A percentile compares a stretch with the other conserved stretches of the same genome.
These are phyloP conservation scores for Cotesia glomerata DNA, from an alignment of 1,140 invertebrate genomes.

Conservation along the genomic window DNA sequence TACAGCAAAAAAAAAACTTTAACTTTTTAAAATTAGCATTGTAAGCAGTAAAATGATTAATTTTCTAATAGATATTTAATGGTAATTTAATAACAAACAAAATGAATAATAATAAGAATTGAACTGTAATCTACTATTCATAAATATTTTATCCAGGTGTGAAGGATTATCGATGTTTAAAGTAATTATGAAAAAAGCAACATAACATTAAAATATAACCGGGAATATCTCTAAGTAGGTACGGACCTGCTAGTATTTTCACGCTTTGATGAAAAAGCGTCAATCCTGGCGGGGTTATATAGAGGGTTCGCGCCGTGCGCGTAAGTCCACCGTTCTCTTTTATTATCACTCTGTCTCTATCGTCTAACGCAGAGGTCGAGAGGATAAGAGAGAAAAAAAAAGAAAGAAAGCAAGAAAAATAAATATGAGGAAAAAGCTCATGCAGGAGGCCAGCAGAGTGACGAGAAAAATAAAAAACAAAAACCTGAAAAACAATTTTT, in stretches of 20 bases:
- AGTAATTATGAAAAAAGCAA: not conserved
- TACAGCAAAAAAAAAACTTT: no score
- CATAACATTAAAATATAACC: slow-evolving; percentile 15
- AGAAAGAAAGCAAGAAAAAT: slow-evolving; percentile 12
- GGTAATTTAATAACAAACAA: no score
- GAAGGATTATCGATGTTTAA: no score
- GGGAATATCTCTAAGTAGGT: slow-evolving; percentile 12
- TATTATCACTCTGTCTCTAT: not conserved
- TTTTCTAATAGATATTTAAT: no score
- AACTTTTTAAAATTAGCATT: no score
- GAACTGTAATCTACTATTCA: no score
- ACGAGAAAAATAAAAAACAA: slow-evolving; percentile 29
- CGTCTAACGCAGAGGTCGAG: not conserved
- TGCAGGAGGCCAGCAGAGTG: not conserved
- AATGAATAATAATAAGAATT: no score
- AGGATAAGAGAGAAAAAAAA: slow-evolving; percentile 18
- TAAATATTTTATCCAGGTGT: not conserved
- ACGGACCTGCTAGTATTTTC: slow-evolving; percentile 33
- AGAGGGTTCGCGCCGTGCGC: slow-evolving; percentile 19
- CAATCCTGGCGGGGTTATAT: not conserved
- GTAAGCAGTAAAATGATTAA: no score
- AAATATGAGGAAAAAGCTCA: not conserved
- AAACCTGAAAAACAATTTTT: not conserved
- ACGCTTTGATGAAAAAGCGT: slow-evolving; percentile 29
- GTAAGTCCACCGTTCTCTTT: slow-evolving; percentile 9